phyloP scores from a whole-genome alignment of 2,113 vertebrate genomes.

The Mus spicilegus region DNA sequence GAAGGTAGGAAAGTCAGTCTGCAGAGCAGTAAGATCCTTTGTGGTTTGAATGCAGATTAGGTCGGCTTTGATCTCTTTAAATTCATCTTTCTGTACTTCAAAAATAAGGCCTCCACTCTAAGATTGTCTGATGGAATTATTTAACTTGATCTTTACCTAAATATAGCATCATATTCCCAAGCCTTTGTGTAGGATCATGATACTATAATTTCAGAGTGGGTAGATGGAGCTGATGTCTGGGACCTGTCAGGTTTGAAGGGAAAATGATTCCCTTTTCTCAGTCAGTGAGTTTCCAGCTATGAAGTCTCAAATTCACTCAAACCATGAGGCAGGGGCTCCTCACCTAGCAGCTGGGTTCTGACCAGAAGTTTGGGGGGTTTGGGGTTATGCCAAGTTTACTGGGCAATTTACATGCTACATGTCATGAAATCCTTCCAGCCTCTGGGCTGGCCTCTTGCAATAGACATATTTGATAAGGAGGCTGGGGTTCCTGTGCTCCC shows the following conservation, averaged over 20 bases:
- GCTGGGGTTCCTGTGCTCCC: not conserved
- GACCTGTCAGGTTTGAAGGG: conserved; percentile 15
- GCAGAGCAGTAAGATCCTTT: conserved; percentile 38
- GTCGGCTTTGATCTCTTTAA: conserved; percentile 48
- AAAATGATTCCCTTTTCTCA: conserved; percentile 24
- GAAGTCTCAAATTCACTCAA: conserved; percentile 45
- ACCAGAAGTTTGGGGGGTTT: not conserved
- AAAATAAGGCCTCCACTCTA: conserved; percentile 49
- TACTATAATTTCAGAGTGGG: conserved; percentile 28
- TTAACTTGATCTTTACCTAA: conserved; percentile 35
- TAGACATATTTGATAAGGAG: not conserved
- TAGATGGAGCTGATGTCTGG: not conserved
- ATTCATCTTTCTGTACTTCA: conserved; percentile 53
- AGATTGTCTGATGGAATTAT: conserved; percentile 24
- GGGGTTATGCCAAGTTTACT: not conserved
- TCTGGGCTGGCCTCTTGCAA: not conserved
- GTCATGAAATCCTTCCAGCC: not conserved
- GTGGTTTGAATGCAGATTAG: conserved; percentile 52
- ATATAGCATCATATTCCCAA: not conserved
- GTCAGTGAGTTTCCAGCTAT: not conserved
- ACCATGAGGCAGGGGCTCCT: not conserved
- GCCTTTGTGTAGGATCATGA: not conserved
- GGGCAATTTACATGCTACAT: not conserved
- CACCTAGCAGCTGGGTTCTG: not conserved
- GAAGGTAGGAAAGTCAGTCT: not conserved